Evolutionary conservation across 1,140 invertebrate species (phyloP).

Genomic region (Pseudomyrmex sp.): DNA sequence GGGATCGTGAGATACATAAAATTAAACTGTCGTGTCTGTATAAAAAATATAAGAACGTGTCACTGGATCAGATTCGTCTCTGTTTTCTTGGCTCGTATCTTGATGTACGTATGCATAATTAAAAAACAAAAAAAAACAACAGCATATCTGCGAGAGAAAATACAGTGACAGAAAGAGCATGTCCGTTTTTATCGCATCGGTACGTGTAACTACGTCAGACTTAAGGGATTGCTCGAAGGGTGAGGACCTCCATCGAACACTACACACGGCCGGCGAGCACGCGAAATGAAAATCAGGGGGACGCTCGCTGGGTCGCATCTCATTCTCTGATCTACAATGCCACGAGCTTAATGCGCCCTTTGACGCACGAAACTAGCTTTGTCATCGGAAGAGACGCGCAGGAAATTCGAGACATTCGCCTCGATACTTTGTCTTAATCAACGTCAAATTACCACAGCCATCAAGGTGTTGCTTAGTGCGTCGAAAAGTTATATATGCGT

Average conservation of each 20-base stretch:
- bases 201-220: conserved; percentile 62
- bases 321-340: conserved; percentile 67
- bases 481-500: conserved; percentile 28
- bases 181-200: conserved; percentile 42
- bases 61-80: too few relatives aligned
- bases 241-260: conserved; percentile 55
- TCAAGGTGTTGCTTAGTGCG: not conserved
- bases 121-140: not conserved
- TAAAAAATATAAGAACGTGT: not conserved
- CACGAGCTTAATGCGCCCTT: conserved; percentile 58
- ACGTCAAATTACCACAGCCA: conserved; percentile 45
- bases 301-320: conserved; percentile 67
- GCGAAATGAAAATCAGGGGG: conserved; percentile 74
- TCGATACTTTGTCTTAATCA: conserved; percentile 59
- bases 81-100: not conserved
- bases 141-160: not conserved
- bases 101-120: not conserved
- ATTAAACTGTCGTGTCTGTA: too few relatives aligned
- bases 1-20: too few relatives aligned
- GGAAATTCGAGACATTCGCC: conserved; percentile 52
- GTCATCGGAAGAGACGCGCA: conserved; percentile 55
- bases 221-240: conserved; percentile 63
- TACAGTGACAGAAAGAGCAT: not conserved
- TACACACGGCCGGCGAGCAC: conserved; percentile 62
- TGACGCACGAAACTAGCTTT: conserved; percentile 59